phyloP scores from a whole-genome alignment of 2,113 vertebrate genomes.

The Nesoenas mayeri region DNA sequence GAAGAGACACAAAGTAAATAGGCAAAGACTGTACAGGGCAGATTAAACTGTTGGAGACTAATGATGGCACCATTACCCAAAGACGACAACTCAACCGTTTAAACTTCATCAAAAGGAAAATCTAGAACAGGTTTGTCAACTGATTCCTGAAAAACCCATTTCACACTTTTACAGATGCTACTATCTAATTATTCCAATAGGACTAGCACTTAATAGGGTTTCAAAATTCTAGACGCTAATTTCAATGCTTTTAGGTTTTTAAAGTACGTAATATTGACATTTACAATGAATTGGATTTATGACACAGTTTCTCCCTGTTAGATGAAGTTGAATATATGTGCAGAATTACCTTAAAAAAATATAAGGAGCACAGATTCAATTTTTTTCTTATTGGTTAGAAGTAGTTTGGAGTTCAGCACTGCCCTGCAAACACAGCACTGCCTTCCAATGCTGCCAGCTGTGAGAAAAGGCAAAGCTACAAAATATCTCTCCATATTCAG shows the following conservation, averaged over 20 bases:
- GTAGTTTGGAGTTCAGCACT: too few relatives aligned
- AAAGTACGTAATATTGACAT: not conserved
- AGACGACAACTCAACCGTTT: not conserved
- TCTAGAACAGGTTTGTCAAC: not conserved
- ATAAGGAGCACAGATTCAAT: not conserved
- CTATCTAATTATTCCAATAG: not conserved
- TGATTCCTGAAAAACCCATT: constrained; percentile 33
- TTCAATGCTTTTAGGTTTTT: not conserved
- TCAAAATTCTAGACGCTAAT: not conserved
- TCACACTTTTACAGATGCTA: constrained; percentile 19
- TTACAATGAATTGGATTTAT: not conserved
- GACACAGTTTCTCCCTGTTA: not conserved
- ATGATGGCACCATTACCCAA: not conserved
- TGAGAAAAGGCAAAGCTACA: not conserved
- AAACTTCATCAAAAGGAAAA: not conserved
- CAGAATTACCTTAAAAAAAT: not conserved
- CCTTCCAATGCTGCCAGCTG: not conserved
- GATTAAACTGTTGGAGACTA: not conserved
- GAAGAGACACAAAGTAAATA: not conserved
- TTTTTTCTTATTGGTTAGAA: not conserved
- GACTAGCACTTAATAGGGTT: not conserved
- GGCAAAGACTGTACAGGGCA: not conserved
- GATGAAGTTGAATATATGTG: not conserved
- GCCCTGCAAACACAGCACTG: not conserved
- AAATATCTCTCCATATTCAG: not conserved